Evolutionary conservation across 2,113 vertebrate genomes (phyloP), one percentile per base, ranked within the genome.

Genomic region (Candoia aspera): DNA sequence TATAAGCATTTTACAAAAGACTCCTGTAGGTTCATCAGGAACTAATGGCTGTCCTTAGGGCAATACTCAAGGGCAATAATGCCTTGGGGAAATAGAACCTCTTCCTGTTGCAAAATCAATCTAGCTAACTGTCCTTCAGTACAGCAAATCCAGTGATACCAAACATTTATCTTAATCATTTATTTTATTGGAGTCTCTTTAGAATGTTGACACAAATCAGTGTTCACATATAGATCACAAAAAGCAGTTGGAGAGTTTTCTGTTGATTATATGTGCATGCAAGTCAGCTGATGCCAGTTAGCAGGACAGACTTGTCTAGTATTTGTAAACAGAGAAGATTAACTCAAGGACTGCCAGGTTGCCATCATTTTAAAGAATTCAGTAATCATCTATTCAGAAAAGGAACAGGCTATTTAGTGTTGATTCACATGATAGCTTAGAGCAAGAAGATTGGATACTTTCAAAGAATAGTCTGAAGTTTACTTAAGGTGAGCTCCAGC

Each of bases 311-410:
- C 88, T 85, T 89, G 62, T 91, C 55, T 84, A 37, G 29, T 96
- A 94, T 96, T 97, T 95, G 96, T 96, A 96, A 96, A 96, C 94
- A 97, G 58, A 97, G 58, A 58, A 91, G 79, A 86, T 53, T 83
- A 42, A 91, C 94, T 94, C 91, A 91, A 94, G 94, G 92, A 79
- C 95, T 94, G 95, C 83, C 93, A 85, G 29, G 54, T 91, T 58
- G 94, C 94, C 94, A 90, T 93, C 92, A 33, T 49, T 0, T 93
- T 62, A 68, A 95, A 89, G 93, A 94, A 95, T 94, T 94, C 91
- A 91, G 85, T 93, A 88, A 96, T 90, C 85, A 91, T 84, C 86
- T 42, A 83, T 95, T 95, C 79, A 94, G 94, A 91, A 91, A 92
- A 93, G 85, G 94, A 95, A 93, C 91, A 94, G 93, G 95, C 95